Conservation (phyloP, 2,797 vertebrate species). For the Sciurus vulgaris region DNA sequence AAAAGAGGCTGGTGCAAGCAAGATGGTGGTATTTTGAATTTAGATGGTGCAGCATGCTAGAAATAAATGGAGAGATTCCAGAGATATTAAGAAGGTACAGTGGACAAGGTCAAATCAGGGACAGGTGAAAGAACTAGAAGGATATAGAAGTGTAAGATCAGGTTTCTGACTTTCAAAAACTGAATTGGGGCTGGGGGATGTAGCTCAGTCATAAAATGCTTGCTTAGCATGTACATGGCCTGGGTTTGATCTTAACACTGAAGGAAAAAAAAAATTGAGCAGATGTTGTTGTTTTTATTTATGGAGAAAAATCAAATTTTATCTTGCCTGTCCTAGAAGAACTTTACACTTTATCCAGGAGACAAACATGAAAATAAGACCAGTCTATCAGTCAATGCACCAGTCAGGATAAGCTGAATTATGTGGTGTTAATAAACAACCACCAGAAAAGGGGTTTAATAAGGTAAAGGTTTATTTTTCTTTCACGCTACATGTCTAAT, state of each 20-base stretch:
- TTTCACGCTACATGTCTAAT: background rate
- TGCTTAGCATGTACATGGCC: background rate
- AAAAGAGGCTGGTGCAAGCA: background rate
- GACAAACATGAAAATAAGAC: background rate
- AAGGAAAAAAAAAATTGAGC: background rate
- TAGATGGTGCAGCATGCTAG: background rate
- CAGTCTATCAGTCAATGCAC: background rate
- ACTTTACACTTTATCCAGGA: conserved; percentile 8
- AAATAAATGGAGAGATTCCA: background rate
- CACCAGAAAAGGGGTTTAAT: background rate
- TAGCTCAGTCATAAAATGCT: background rate
- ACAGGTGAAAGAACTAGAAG: background rate
- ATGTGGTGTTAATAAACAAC: background rate
- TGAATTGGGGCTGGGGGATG: background rate
- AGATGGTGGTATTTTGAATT: background rate
- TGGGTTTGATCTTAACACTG: background rate
- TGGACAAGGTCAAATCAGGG: background rate
- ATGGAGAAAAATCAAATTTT: background rate
- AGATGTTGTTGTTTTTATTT: background rate
- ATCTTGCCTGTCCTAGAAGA: background rate
- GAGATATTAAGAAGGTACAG: background rate
- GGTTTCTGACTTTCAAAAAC: background rate
- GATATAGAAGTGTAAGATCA: background rate
- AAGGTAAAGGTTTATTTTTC: background rate
- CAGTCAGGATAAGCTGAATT: background rate